Evolutionary conservation across 2,888 invertebrate genomes (phyloP), one percentile per base, ranked within the genome.

Genomic region (Athalia circularis): DNA sequence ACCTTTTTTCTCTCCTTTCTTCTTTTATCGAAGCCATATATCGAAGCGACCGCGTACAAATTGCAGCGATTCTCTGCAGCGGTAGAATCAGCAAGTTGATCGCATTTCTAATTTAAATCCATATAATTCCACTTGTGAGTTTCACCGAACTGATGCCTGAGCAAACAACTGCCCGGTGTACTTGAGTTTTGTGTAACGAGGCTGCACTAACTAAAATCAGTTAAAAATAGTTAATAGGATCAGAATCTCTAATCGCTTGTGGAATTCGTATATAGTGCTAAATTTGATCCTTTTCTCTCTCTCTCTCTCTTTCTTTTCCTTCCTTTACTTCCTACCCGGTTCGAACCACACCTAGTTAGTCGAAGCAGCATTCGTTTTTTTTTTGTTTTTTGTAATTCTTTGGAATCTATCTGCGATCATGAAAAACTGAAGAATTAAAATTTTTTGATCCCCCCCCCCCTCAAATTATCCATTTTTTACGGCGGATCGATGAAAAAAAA

Each of bases 101-200:
- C 86, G 82, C 84, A 84, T 86, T 84, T 82, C 77, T 82, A 80
- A 79, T 80, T 80, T 70, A 80, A 82, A 82, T 84, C 82, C 82
- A 87, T 86, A 84, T 84, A 80, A 85, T 84, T 79, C 82, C 84
- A 82, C 83, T 84, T 84, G 83, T 83, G 83, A n/a, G 8, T 54
- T 54, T 4, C n/a, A n/a, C 9, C 54, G 54, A 9, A 54, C 9
- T 11, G 11, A 54, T 54, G n/a, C 7, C 54, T 4, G 54, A n/a
- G 54, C n/a, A 11, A 9, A 6, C n/a, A 9, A 11, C 54, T 4
- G n/a, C 54, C 4, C 54, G 54, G 54, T 9, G 54, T 54, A n/a
- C n/a, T n/a, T n/a, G 29, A 29, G 29, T 29, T 29, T 29, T 29
- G 29, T 29, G 29, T 29, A 29, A 29, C 29, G 29, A 29, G 29